Evolutionary conservation across 2,888 invertebrate species (phyloP).

Genomic region (Fissipunctia ypsillon): DNA sequence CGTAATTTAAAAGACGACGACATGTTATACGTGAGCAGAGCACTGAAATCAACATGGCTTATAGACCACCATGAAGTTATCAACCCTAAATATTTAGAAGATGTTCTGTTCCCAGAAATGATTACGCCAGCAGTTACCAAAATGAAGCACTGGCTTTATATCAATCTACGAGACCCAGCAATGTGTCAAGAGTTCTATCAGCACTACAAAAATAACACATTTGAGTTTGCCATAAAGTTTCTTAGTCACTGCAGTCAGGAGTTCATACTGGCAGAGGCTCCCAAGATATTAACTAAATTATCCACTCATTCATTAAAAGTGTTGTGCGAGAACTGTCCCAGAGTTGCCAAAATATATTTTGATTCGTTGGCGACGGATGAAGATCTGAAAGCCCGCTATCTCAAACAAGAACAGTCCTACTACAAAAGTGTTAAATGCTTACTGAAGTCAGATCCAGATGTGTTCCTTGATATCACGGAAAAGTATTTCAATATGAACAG

Average conservation of each 20-base stretch:
- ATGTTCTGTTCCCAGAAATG: slow-evolving; percentile 17
- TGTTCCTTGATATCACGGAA: slow-evolving; percentile 76
- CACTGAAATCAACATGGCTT: slow-evolving; percentile 79
- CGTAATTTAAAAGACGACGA: slow-evolving; percentile 78
- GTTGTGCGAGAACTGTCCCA: slow-evolving; percentile 52
- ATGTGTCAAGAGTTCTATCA: slow-evolving; percentile 77
- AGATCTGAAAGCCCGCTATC: slow-evolving; percentile 65
- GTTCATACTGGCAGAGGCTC: neutral
- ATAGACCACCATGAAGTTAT: slow-evolving; percentile 73
- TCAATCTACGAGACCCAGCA: slow-evolving; percentile 63
- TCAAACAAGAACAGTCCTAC: slow-evolving; percentile 64
- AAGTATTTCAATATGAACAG: slow-evolving; percentile 68
- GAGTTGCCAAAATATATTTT: slow-evolving; percentile 74
- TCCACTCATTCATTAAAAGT: neutral
- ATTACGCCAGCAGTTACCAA: slow-evolving; percentile 73
- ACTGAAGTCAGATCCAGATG: slow-evolving; percentile 72
- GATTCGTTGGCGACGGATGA: slow-evolving; percentile 69
- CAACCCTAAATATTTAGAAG: slow-evolving; percentile 78
- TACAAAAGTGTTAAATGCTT: slow-evolving; percentile 72
- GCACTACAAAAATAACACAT: slow-evolving; percentile 66
- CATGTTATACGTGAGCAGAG: slow-evolving; percentile 81
- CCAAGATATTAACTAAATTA: neutral
- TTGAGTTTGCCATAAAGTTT: neutral
- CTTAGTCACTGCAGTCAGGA: neutral
- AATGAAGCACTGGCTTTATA: slow-evolving; percentile 78